Conservation (phyloP, 2,888 invertebrate genomes). For the Xanthorhoe spadicearia region DNA sequence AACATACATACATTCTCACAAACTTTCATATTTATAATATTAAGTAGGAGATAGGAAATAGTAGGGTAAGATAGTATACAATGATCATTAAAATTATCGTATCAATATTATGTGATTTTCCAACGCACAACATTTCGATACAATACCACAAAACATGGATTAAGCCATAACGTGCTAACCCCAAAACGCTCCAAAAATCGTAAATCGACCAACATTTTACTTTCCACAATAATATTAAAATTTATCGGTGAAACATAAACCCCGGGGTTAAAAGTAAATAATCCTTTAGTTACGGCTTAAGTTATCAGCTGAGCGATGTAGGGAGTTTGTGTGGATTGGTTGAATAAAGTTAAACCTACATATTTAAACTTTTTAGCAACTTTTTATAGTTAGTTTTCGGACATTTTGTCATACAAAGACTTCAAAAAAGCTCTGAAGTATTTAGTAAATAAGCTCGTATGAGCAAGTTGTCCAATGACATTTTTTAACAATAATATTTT, state of each 20-base stretch:
- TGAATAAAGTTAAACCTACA: background rate
- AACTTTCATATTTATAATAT: too few species aligned
- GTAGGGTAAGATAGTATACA: too few species aligned
- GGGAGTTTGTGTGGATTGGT: background rate
- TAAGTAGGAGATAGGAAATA: too few species aligned
- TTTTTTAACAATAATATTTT: too few species aligned
- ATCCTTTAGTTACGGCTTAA: conserved; percentile 34
- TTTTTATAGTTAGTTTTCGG: too few species aligned
- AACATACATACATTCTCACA: too few species aligned
- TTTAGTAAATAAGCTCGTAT: too few species aligned
- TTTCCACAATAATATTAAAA: conserved; percentile 44
- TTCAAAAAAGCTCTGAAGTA: too few species aligned
- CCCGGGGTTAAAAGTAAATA: conserved; percentile 38
- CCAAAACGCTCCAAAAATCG: conserved; percentile 36
- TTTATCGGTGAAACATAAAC: conserved; percentile 41
- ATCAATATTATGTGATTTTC: conserved; percentile 1
- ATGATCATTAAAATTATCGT: background rate
- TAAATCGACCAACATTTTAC: conserved; percentile 42
- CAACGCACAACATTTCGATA: background rate
- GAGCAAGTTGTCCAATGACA: too few species aligned
- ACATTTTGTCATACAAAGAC: too few species aligned
- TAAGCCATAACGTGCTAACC: conserved; percentile 22
- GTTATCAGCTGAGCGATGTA: conserved; percentile 25
- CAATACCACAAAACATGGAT: conserved; percentile 9
- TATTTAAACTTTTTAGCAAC: too few species aligned